These are phyloP conservation scores for Drosophila nebulosa DNA, from an alignment of 1,140 invertebrate genomes.

Conservation along the genomic window DNA sequence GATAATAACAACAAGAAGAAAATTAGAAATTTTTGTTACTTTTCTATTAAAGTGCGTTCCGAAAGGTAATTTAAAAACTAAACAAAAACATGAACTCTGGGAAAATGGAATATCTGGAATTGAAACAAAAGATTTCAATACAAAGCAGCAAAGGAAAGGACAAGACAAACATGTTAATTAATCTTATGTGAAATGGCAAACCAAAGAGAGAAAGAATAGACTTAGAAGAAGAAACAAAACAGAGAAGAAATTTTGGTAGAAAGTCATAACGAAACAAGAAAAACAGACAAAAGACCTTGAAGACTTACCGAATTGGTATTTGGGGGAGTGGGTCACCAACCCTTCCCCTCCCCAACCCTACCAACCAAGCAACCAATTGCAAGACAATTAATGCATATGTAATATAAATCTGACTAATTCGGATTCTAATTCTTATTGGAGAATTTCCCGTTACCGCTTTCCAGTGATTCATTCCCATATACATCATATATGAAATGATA, in stretches of 20 bases:
- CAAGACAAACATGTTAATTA: not conserved
- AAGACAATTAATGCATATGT: not conserved
- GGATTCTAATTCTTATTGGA: not conserved
- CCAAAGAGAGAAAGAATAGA: not conserved
- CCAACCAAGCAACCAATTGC: too few species aligned
- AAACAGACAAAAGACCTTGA: not conserved
- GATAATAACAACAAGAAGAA: not conserved
- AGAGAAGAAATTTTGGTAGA: not conserved
- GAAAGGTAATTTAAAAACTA: not conserved
- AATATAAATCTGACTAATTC: not conserved
- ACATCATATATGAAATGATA: not conserved
- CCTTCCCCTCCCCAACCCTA: not conserved
- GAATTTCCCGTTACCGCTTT: not conserved
- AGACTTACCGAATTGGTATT: not conserved
- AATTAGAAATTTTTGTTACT: not conserved
- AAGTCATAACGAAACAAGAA: not conserved
- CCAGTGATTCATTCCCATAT: not conserved
- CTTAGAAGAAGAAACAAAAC: not conserved
- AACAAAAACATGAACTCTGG: not conserved
- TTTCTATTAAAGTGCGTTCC: not conserved
- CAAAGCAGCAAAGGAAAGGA: not conserved
- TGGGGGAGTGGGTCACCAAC: not conserved
- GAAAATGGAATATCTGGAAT: not conserved
- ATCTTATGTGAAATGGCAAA: too few species aligned
- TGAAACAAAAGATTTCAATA: not conserved